These are phyloP conservation scores for Gobionotothen gibberifrons DNA, from an alignment of 2,797 vertebrate genomes.

Conservation along the genomic window DNA sequence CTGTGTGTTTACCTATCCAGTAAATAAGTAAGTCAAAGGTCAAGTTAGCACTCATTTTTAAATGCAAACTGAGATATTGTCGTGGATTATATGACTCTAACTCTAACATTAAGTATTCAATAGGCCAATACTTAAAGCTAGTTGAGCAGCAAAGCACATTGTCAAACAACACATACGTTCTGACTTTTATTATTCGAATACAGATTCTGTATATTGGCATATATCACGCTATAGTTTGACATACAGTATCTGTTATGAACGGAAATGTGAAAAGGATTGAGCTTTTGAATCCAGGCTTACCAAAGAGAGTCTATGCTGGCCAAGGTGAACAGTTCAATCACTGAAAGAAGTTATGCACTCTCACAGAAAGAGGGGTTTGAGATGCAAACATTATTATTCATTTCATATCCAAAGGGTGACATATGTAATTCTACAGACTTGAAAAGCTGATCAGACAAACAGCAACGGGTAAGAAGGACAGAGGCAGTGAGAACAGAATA, in stretches of 20 bases:
- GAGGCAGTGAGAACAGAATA: not conserved
- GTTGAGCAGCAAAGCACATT: not conserved
- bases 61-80: not conserved
- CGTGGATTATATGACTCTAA: not conserved
- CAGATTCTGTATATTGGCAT: not conserved
- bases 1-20: not conserved
- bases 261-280: not conserved
- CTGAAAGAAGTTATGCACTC: not conserved
- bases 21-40: not conserved
- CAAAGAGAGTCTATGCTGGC: not conserved
- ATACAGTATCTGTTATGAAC: not conserved
- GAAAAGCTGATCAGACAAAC: not conserved
- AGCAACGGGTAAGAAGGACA: not conserved
- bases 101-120: not conserved
- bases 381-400: not conserved
- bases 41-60: not conserved
- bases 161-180: not conserved
- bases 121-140: too few species aligned
- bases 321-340: slow-evolving; percentile 6
- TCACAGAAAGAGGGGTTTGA: not conserved
- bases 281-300: not conserved
- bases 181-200: not conserved
- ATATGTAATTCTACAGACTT: not conserved
- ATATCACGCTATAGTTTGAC: not conserved
- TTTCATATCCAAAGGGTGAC: not conserved